These are phyloP conservation scores for Mohoua ochrocephala DNA, from an alignment of 2,113 vertebrate genomes.

Conservation along the genomic window DNA sequence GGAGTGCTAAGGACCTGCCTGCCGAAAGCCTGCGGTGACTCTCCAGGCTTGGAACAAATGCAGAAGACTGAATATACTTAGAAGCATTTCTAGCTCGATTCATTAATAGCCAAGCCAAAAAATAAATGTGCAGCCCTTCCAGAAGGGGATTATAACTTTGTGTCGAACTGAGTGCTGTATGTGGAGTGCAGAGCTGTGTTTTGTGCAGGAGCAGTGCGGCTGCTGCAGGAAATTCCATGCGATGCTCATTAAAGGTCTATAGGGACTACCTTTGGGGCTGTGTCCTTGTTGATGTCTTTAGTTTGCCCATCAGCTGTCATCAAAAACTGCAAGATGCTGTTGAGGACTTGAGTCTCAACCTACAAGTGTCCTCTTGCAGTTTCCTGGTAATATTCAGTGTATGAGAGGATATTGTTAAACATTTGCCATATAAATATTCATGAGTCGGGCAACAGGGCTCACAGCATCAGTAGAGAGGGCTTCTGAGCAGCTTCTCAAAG, in stretches of 20 bases:
- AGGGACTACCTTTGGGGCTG: not conserved
- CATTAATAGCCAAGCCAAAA: not conserved
- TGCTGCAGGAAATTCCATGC: not conserved
- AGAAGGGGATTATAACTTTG: not conserved
- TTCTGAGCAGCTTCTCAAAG: not conserved
- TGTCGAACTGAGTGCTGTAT: not conserved
- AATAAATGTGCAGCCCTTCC: not conserved
- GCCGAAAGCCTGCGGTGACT: not conserved
- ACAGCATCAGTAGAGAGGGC: not conserved
- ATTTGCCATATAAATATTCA: not conserved
- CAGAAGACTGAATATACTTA: not conserved
- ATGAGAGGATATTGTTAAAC: not conserved
- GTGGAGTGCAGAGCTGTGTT: not conserved
- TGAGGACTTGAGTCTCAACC: not conserved
- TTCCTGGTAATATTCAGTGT: not conserved
- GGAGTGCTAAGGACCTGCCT: not conserved
- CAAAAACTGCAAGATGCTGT: not conserved
- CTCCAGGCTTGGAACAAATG: not conserved
- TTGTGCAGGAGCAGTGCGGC: not conserved
- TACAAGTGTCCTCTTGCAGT: not conserved
- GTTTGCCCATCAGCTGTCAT: not conserved
- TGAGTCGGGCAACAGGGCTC: not conserved
- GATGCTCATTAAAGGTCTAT: accelerated
- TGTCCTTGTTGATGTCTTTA: not conserved
- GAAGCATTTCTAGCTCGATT: not conserved